A percentile compares a stretch with the other conserved stretches of the same genome.
Conservation (phyloP, 2,888 invertebrate genomes). For the Iselma pallidipennis region DNA sequence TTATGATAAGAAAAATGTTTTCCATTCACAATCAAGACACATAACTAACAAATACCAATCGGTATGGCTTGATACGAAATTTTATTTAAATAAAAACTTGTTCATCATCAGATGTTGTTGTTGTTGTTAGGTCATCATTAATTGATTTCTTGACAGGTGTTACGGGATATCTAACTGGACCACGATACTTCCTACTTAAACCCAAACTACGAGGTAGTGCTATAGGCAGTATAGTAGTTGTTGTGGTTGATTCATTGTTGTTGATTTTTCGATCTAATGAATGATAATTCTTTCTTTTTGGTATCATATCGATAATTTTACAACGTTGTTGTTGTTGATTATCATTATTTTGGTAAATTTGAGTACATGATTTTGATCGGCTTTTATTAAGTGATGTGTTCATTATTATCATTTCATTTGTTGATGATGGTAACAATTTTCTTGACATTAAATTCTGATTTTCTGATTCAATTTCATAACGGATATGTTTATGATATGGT, state of each 20-base stretch:
- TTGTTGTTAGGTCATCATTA: slow-evolving; percentile 45
- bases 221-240: slow-evolving; percentile 44
- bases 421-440: slow-evolving; percentile 7
- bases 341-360: slow-evolving; percentile 33
- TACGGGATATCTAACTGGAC: slow-evolving; percentile 67
- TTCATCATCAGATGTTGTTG: slow-evolving; percentile 62
- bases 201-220: slow-evolving; percentile 65
- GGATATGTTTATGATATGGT: slow-evolving; percentile 55
- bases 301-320: slow-evolving; percentile 49
- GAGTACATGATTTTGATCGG: slow-evolving; percentile 48
- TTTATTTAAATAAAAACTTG: slow-evolving; percentile 68
- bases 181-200: slow-evolving; percentile 64
- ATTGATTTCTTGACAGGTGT: slow-evolving; percentile 62
- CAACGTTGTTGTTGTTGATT: slow-evolving; percentile 39
- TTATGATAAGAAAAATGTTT: too few species aligned
- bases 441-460: slow-evolving; percentile 27
- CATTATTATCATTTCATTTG: background rate
- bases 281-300: slow-evolving; percentile 40
- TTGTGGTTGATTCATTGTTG: too few species aligned
- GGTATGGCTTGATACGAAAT: too few species aligned
- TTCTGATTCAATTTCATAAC: slow-evolving; percentile 52
- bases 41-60: too few species aligned
- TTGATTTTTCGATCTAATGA: slow-evolving; percentile 37
- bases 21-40: too few species aligned
- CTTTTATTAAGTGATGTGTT: slow-evolving; percentile 30